A percentile compares a stretch with the other conserved stretches of the same genome.
Conservation (phyloP, 2,888 invertebrate genomes). For the Agrochola litura region DNA sequence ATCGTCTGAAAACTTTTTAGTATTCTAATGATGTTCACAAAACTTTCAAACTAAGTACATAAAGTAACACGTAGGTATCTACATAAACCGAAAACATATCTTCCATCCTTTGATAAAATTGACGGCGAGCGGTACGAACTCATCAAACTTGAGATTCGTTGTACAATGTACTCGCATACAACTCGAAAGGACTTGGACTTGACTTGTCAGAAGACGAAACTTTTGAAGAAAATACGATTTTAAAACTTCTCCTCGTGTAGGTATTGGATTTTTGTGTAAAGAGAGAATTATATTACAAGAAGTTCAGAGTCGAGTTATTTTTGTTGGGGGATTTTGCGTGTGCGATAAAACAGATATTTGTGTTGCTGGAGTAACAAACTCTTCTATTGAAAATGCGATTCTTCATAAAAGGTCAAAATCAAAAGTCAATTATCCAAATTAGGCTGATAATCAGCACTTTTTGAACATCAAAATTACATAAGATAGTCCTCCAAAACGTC, state of each 20-base stretch:
- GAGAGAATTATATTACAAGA: conserved; percentile 32
- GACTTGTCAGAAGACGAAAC: conserved; percentile 21
- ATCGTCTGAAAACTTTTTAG: neutral
- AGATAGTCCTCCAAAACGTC: neutral
- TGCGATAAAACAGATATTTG: neutral
- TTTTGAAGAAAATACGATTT: conserved; percentile 42
- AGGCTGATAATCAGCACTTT: neutral
- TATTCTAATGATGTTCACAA: neutral
- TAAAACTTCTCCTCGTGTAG: conserved; percentile 41
- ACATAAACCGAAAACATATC: conserved; percentile 25
- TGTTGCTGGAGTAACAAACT: neutral
- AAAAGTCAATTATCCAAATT: too few relatives aligned
- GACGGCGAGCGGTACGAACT: conserved; percentile 66
- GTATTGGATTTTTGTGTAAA: conserved; percentile 23
- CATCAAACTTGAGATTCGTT: conserved; percentile 80
- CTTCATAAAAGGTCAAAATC: neutral
- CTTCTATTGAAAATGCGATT: neutral
- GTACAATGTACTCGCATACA: conserved; percentile 48
- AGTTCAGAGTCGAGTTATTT: conserved; percentile 1
- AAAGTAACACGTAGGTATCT: neutral
- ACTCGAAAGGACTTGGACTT: conserved; percentile 23
- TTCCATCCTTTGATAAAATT: conserved; percentile 63
- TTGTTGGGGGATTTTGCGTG: neutral
- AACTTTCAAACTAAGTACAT: neutral
- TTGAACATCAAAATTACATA: neutral